A percentile compares a stretch with the other conserved stretches of the same genome.
Evolutionary conservation across 2,113 vertebrate species (phyloP).

Genomic region (Cryptotis parvus): DNA sequence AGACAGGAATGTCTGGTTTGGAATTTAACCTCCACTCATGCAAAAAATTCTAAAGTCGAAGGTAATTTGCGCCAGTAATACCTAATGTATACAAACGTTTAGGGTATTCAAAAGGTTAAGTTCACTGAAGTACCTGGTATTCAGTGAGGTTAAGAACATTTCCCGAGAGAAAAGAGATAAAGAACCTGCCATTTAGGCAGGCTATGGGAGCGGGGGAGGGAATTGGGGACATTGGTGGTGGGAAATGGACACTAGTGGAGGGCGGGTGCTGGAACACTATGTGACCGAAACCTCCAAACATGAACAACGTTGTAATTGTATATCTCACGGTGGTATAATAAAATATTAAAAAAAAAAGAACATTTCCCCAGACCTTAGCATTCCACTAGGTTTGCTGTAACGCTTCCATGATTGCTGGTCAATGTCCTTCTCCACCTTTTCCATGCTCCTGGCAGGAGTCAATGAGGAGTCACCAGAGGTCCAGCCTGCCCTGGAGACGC

Average conservation of each 20-base stretch:
- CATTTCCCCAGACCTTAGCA: background rate
- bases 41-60: background rate
- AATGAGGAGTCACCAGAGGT: background rate
- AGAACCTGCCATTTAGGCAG: too few species aligned
- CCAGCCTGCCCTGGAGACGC: background rate
- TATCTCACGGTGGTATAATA: too few species aligned
- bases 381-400: background rate
- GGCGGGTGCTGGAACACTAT: too few species aligned
- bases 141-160: background rate
- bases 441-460: background rate
- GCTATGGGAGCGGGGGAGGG: too few species aligned
- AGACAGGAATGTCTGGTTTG: background rate
- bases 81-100: background rate
- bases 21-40: background rate
- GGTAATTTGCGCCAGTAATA: background rate
- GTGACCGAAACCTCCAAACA: too few species aligned
- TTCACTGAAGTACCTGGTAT: background rate
- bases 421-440: background rate
- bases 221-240: too few species aligned
- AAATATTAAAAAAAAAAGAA: too few species aligned
- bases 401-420: background rate
- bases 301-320: too few species aligned
- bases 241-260: too few species aligned
- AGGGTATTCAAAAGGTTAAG: background rate
- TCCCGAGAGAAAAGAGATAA: too few species aligned